Percentiles rank a stretch among this genome's conserved stretches.
These are phyloP conservation scores for Sebastes steindachneri DNA, from an alignment of 2,797 vertebrate species.

Conservation along the genomic window DNA sequence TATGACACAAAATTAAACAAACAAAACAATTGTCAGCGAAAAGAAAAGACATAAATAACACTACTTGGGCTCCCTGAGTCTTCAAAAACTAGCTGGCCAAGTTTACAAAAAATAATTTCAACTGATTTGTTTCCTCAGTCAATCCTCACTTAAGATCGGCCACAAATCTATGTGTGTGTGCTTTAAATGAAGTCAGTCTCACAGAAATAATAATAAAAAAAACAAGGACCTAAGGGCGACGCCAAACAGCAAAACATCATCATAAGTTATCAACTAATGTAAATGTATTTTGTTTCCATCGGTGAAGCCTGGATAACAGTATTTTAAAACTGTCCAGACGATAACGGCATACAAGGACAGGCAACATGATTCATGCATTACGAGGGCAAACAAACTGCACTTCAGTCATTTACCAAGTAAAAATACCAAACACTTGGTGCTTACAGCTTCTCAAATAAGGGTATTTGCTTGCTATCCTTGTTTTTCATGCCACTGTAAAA, in stretches of 20 bases:
- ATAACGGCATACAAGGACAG: not conserved
- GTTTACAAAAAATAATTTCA: not conserved
- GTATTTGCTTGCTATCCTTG: not conserved
- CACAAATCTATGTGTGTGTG: not conserved
- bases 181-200: not conserved
- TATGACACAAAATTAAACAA: slow-evolving; percentile 20
- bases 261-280: not conserved
- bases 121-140: not conserved
- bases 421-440: not conserved
- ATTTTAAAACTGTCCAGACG: not conserved
- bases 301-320: not conserved
- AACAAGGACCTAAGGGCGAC: not conserved
- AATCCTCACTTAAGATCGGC: not conserved
- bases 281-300: not conserved
- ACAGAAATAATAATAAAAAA: not conserved
- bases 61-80: not conserved
- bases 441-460: not conserved
- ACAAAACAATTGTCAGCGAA: slow-evolving; percentile 11
- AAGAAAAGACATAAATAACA: slow-evolving; percentile 3
- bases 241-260: not conserved
- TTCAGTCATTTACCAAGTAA: not conserved
- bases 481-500: not conserved
- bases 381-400: slow-evolving; percentile 18
- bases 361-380: slow-evolving; percentile 1
- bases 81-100: not conserved